A percentile compares a stretch with the other conserved stretches of the same genome.
Evolutionary conservation across 2,797 vertebrate species (phyloP).

Genomic region (Perodicticus potto): DNA sequence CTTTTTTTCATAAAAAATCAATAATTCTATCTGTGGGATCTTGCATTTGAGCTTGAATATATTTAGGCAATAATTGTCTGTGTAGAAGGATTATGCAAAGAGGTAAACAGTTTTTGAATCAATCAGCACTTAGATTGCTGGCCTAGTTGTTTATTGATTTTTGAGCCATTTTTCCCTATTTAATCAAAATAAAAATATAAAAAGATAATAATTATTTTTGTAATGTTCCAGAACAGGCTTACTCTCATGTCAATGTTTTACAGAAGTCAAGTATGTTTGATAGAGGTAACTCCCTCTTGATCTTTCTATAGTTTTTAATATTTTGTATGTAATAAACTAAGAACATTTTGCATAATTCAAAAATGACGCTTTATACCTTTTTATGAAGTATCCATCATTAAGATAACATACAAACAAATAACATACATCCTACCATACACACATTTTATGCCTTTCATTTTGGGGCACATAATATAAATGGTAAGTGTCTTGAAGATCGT

Average conservation of each 20-base stretch:
- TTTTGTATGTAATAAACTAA: not conserved
- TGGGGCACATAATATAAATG: not conserved
- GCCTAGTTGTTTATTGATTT: not conserved
- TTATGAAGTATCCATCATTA: not conserved
- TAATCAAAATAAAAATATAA: conserved; percentile 43
- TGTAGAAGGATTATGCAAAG: not conserved
- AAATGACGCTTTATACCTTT: not conserved
- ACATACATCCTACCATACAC: not conserved
- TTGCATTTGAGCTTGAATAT: conserved; percentile 60
- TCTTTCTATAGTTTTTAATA: conserved; percentile 25
- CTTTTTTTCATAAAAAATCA: conserved; percentile 60
- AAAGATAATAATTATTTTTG: conserved; percentile 25
- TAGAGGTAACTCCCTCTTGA: not conserved
- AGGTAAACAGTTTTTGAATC: conserved; percentile 55
- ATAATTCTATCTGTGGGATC: conserved; percentile 43
- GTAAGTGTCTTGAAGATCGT: not conserved
- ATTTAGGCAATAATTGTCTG: conserved; percentile 32
- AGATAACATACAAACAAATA: not conserved
- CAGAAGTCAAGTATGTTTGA: not conserved
- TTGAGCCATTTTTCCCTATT: conserved; percentile 33
- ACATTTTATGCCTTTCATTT: not conserved
- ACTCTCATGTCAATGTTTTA: not conserved
- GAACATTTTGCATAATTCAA: not conserved
- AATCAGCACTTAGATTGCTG: not conserved
- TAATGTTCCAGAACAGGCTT: not conserved